Conservation (phyloP, 2,113 vertebrate species). For the Cheilinus undulatus region DNA sequence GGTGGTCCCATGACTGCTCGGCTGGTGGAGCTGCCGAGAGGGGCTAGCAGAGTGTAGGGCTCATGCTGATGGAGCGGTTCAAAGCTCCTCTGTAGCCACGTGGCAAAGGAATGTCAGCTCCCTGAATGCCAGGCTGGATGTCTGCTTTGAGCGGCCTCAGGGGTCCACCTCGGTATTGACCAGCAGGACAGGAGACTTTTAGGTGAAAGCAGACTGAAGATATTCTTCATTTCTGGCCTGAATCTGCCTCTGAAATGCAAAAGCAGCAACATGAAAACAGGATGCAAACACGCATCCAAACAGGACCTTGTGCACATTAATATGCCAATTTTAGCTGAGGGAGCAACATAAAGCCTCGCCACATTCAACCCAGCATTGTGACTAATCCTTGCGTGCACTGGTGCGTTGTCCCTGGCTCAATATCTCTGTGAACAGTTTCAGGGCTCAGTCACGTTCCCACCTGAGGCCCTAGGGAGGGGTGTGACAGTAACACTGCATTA, state of each 20-base stretch:
- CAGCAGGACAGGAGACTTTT: conserved; percentile 45
- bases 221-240: conserved; percentile 1
- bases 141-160: conserved; percentile 55
- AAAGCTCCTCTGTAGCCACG: conserved; percentile 54
- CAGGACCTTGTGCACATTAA: conserved; percentile 59
- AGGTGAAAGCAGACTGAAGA: conserved; percentile 1
- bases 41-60: conserved; percentile 23
- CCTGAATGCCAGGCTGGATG: conserved; percentile 52
- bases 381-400: background rate
- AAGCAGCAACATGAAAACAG: conserved; percentile 55
- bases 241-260: conserved; percentile 23
- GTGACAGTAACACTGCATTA: conserved; percentile 38
- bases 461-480: conserved; percentile 15
- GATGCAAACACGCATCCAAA: conserved; percentile 50
- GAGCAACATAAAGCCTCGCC: conserved; percentile 27
- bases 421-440: conserved; percentile 11
- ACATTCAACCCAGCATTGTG: conserved; percentile 24
- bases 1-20: conserved; percentile 28
- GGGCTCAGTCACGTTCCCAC: background rate
- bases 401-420: background rate
- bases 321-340: conserved; percentile 57
- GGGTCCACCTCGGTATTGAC: conserved; percentile 31
- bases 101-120: conserved; percentile 75
- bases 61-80: conserved; percentile 70
- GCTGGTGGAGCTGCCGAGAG: conserved; percentile 33